A percentile compares a stretch with the other conserved stretches of the same genome.
phyloP scores from a whole-genome alignment of 2,888 invertebrate species.

The Oscheius sp. region DNA sequence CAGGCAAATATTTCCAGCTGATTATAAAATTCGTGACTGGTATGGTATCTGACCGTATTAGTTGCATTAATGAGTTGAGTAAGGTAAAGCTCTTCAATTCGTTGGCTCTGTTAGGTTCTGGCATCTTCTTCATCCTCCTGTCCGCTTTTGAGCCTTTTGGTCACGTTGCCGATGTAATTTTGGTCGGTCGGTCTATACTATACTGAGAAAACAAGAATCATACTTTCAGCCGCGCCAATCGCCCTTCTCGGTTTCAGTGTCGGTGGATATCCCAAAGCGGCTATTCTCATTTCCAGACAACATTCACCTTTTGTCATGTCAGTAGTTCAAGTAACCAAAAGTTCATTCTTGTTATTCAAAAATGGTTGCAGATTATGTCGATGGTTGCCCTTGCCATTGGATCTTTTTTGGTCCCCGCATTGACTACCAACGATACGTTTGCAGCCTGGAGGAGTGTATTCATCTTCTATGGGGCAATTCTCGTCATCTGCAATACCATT shows the following conservation, averaged over 20 bases:
- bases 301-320: slow-evolving; percentile 63
- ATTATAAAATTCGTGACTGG: slow-evolving; percentile 58
- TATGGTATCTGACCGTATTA: slow-evolving; percentile 55
- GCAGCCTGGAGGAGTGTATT: slow-evolving; percentile 55
- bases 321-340: slow-evolving; percentile 42
- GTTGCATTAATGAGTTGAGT: slow-evolving; percentile 50
- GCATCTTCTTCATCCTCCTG: slow-evolving; percentile 57
- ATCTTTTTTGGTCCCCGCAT: slow-evolving; percentile 59
- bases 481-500: slow-evolving; percentile 46
- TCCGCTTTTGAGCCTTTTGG: slow-evolving; percentile 47
- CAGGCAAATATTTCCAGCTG: slow-evolving; percentile 38
- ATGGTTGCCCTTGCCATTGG: slow-evolving; percentile 55
- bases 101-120: slow-evolving; percentile 63
- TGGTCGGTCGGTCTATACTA: slow-evolving; percentile 43
- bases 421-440: slow-evolving; percentile 56
- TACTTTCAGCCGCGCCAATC: slow-evolving; percentile 50
- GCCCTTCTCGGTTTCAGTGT: slow-evolving; percentile 63
- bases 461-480: slow-evolving; percentile 49
- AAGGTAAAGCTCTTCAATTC: slow-evolving; percentile 64
- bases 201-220: too few species aligned
- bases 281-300: slow-evolving; percentile 60
- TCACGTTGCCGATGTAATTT: slow-evolving; percentile 45
- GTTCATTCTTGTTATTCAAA: slow-evolving; percentile 14
- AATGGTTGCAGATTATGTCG: slow-evolving; percentile 52
- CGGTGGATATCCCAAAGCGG: slow-evolving; percentile 63